phyloP scores from a whole-genome alignment of 2,797 vertebrate genomes.

The Myripristis jacobus region DNA sequence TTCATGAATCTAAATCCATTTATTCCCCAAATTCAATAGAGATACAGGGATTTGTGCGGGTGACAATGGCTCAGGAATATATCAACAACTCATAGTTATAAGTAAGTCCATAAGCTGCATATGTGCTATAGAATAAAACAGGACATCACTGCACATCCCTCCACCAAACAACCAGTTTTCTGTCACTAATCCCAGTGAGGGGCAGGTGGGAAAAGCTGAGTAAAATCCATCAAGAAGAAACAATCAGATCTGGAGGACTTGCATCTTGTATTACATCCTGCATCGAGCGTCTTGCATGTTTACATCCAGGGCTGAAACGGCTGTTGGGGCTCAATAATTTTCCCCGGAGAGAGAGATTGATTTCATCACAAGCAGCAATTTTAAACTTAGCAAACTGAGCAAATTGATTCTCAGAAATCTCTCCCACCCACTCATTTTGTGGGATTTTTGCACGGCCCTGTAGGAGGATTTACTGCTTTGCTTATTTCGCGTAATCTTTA shows the following conservation, averaged over 20 bases:
- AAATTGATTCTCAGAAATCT: slow-evolving; percentile 42
- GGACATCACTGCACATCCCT: not conserved
- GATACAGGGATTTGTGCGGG: too few relatives aligned
- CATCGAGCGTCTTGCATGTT: not conserved
- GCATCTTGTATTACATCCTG: not conserved
- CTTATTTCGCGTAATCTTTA: not conserved
- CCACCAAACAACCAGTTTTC: not conserved
- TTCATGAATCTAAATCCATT: too few relatives aligned
- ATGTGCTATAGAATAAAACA: too few relatives aligned
- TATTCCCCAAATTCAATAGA: too few relatives aligned
- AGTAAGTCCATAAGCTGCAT: too few relatives aligned
- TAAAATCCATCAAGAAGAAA: not conserved
- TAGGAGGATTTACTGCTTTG: slow-evolving; percentile 10
- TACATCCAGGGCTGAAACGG: not conserved
- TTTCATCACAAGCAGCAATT: slow-evolving; percentile 37
- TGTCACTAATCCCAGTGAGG: too few relatives aligned
- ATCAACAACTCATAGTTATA: too few relatives aligned
- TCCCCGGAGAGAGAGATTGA: not conserved
- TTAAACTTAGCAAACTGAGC: slow-evolving; percentile 18
- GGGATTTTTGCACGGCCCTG: slow-evolving; percentile 17
- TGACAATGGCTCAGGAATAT: too few relatives aligned
- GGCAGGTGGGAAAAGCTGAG: too few relatives aligned
- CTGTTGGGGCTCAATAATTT: not conserved
- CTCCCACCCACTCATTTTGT: slow-evolving; percentile 26
- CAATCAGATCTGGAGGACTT: not conserved